phyloP scores from a whole-genome alignment of 2,113 vertebrate genomes.

The Cairina moschata region DNA sequence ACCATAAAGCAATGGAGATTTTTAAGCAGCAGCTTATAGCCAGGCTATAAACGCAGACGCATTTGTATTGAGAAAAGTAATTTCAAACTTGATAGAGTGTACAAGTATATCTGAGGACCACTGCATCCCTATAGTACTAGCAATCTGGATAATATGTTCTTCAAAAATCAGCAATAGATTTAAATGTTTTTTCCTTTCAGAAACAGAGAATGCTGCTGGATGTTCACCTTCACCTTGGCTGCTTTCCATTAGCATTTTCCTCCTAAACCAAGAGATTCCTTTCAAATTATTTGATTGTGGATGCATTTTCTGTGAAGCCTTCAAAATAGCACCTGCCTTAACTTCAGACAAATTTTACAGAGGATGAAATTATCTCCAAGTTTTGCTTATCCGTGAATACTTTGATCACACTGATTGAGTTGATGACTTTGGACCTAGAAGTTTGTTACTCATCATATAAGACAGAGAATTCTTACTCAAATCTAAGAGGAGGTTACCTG shows the following conservation, averaged over 20 bases:
- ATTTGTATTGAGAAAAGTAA: background rate
- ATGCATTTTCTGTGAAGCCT: background rate
- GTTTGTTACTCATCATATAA: background rate
- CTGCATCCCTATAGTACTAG: background rate
- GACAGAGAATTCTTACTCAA: background rate
- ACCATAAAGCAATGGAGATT: background rate
- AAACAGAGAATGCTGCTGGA: background rate
- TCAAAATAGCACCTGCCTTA: background rate
- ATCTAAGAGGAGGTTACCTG: background rate
- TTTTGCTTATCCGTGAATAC: background rate
- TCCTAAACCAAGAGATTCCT: background rate
- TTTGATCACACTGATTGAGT: background rate
- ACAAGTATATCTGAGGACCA: background rate
- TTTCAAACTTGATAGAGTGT: background rate
- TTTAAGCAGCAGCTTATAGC: background rate
- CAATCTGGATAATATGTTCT: background rate
- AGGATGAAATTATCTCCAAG: background rate
- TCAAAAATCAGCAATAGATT: background rate
- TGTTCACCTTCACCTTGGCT: background rate
- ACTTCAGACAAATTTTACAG: background rate
- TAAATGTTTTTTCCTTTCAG: background rate
- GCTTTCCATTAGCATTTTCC: background rate
- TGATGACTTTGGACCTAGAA: background rate
- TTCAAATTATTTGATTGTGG: background rate
- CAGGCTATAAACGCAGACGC: background rate